Percentiles rank a stretch among this genome's conserved stretches.
Conservation (phyloP, 2,113 vertebrate species). For the Plectropomus leopardus region DNA sequence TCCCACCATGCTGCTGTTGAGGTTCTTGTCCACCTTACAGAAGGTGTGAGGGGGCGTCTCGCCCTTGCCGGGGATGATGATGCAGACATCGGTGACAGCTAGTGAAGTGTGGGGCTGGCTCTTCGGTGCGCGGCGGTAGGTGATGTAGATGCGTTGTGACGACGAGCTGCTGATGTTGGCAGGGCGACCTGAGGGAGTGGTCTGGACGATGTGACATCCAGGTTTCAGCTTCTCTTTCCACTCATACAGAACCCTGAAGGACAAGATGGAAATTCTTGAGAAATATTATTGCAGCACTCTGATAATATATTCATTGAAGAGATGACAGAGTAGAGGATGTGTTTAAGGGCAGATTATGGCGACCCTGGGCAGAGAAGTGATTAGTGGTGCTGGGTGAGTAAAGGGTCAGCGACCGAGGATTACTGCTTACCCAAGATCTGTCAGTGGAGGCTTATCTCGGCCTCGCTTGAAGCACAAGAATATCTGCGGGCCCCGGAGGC, state of each 20-base stretch:
- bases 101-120: slow-evolving; percentile 92
- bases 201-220: slow-evolving; percentile 96
- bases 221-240: slow-evolving; percentile 97
- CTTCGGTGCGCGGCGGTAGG: slow-evolving; percentile 93
- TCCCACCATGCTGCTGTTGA: slow-evolving; percentile 97
- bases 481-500: slow-evolving; percentile 95
- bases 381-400: slow-evolving; percentile 68
- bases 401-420: slow-evolving; percentile 70
- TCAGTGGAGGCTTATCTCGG: slow-evolving; percentile 97
- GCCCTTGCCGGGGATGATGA: slow-evolving; percentile 96
- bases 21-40: slow-evolving; percentile 98
- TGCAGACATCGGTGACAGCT: slow-evolving; percentile 97
- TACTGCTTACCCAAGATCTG: slow-evolving; percentile 95
- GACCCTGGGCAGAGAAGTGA: slow-evolving; percentile 53
- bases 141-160: slow-evolving; percentile 95
- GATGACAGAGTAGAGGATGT: slow-evolving; percentile 39
- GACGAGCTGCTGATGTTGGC: slow-evolving; percentile 95
- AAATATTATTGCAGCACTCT: not conserved
- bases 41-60: slow-evolving; percentile 97
- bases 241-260: slow-evolving; percentile 92
- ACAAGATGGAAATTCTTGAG: not conserved
- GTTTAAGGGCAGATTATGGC: slow-evolving; percentile 65
- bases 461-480: slow-evolving; percentile 96
- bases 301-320: slow-evolving; percentile 33
- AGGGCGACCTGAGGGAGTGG: slow-evolving; percentile 92